Evolutionary conservation across 2,113 vertebrate genomes (phyloP), one percentile per base, ranked within the genome.

Genomic region (Mus pahari): DNA sequence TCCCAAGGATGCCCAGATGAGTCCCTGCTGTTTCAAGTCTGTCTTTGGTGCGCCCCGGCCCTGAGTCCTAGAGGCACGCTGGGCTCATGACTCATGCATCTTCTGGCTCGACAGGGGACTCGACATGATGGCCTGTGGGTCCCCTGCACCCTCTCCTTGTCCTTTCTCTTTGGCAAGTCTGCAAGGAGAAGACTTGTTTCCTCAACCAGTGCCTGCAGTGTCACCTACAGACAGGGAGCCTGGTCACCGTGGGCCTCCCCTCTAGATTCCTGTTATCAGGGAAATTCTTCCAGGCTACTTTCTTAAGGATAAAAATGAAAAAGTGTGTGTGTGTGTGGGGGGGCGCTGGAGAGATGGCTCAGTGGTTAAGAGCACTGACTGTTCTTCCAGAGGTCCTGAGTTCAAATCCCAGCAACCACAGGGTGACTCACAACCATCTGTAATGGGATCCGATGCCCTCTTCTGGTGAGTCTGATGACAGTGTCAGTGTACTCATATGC

Each of bases 81-180:
- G 20, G 48, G 3, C 28, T 64, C 11, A 4, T 26, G 92, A n/a
- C 64, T n/a, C 74, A 60, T 1, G 31, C 16, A 7, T 71, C 33
- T 62, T 13, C 79, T 2, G 6, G 20, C 42, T 64, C 14, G 42
- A 60, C 9, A 33, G 82, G 82, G 66, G 48, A 26, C 7, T 88
- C 20, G 9, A 1, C 7, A 12, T n/a, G 39, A 20, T 3, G 3
- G 7, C 31, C 1, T 0, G 16, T 14, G 33, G 14, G 12, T 9
- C 26, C 9, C 33, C 16, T 31, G 58, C 7, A 2, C 14, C 24
- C 26, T 5, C 0, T 8, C 26, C 26, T 33, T 16, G 36, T 50
- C 78, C 48, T 89, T 11, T 24, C 26, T 22, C 24, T 39, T 68
- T 36, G 45, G 36, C 7, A 4, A 7, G 13, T 45, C 53, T 48